phyloP scores from a whole-genome alignment of 2,888 invertebrate genomes.

The Cataglyphis altisquamis region DNA sequence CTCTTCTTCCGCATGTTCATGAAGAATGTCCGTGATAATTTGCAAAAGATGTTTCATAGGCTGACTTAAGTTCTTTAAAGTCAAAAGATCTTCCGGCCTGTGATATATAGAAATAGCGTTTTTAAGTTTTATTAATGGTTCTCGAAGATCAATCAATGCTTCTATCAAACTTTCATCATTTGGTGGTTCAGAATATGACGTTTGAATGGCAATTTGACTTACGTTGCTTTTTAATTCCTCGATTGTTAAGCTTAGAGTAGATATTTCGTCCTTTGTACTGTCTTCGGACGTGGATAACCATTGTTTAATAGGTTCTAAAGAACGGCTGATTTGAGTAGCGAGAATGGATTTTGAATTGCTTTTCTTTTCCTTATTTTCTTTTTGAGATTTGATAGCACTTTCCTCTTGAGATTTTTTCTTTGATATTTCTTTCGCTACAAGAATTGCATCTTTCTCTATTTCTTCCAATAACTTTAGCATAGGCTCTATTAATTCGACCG shows the following conservation, averaged over 20 bases:
- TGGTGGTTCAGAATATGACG: conserved; percentile 79
- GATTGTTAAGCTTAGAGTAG: conserved; percentile 68
- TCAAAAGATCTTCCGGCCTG: conserved; percentile 72
- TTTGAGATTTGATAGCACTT: conserved; percentile 25
- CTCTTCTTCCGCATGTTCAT: conserved; percentile 65
- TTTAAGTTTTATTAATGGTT: conserved; percentile 73
- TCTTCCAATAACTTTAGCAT: conserved; percentile 80
- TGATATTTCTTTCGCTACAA: conserved; percentile 75
- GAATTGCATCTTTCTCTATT: conserved; percentile 77
- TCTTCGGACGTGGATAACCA: conserved; percentile 76
- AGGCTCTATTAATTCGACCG: conserved; percentile 64
- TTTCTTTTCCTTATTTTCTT: conserved; percentile 21
- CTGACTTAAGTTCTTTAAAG: conserved; percentile 72
- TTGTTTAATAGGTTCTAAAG: conserved; percentile 75
- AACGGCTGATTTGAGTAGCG: conserved; percentile 62
- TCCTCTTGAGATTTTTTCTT: conserved; percentile 66
- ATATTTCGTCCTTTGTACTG: conserved; percentile 69
- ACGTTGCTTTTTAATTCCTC: conserved; percentile 75
- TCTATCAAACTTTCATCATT: conserved; percentile 77
- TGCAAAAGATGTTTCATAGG: conserved; percentile 76
- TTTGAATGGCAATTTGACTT: conserved; percentile 76
- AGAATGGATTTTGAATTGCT: conserved; percentile 27
- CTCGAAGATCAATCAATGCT: conserved; percentile 74
- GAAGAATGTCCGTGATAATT: conserved; percentile 72
- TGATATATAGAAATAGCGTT: conserved; percentile 73